Percentiles rank a stretch among this genome's conserved stretches.
phyloP scores from a whole-genome alignment of 2,888 invertebrate genomes.

The Drosophila suboccidentalis region DNA sequence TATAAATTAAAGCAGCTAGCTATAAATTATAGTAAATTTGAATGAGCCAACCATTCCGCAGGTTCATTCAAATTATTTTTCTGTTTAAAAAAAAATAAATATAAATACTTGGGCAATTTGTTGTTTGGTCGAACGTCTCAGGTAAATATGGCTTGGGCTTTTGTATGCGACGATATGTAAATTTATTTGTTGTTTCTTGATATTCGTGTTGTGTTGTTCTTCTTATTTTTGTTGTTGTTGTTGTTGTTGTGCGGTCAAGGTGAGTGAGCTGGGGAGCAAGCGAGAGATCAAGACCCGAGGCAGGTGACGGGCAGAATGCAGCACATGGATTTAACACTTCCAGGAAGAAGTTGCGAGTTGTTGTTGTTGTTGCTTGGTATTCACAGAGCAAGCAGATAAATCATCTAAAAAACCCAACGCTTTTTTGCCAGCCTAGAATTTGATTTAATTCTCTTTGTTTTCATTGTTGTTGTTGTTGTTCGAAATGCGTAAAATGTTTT shows the following conservation, averaged over 20 bases:
- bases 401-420: constrained; percentile 59
- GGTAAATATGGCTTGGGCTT: constrained; percentile 29
- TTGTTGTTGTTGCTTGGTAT: constrained; percentile 39
- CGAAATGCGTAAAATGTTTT: constrained; percentile 66
- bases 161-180: constrained; percentile 55
- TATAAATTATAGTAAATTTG: constrained; percentile 19
- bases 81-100: constrained; percentile 14
- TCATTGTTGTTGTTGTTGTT: constrained; percentile 15
- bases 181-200: constrained; percentile 38
- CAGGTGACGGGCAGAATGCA: constrained; percentile 48
- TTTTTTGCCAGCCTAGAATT: constrained; percentile 73
- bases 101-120: constrained; percentile 42
- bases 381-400: constrained; percentile 58
- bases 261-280: constrained; percentile 50
- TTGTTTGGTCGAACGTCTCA: constrained; percentile 32
- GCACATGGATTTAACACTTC: constrained; percentile 61
- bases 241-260: constrained; percentile 68
- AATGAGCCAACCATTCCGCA: constrained; percentile 10
- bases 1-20: constrained; percentile 9
- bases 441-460: constrained; percentile 40
- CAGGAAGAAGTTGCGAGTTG: constrained; percentile 71
- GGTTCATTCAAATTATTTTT: constrained; percentile 25
- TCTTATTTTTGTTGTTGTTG: constrained; percentile 31
- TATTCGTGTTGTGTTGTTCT: constrained; percentile 38
- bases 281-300: constrained; percentile 34